A percentile compares a stretch with the other conserved stretches of the same genome.
Evolutionary conservation across 2,888 invertebrate genomes (phyloP).

Genomic region (Trissoscelio sp.): DNA sequence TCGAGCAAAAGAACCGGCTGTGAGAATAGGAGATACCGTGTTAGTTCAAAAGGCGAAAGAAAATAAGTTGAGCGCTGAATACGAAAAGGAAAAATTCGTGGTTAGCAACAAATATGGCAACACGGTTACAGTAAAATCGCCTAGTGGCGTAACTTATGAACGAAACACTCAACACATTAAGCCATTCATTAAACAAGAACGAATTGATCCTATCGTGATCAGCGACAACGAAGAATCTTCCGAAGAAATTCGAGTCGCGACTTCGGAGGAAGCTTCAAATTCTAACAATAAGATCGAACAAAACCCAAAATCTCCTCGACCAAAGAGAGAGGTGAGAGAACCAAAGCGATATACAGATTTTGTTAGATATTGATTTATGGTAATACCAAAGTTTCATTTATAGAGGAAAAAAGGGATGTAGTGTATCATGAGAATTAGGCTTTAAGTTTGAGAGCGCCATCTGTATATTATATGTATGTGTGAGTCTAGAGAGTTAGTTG

Average conservation of each 20-base stretch:
- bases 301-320: constrained; percentile 8
- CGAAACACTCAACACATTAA: constrained; percentile 18
- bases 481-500: too few relatives aligned
- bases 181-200: constrained; percentile 8
- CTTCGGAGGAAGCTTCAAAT: constrained; percentile 7
- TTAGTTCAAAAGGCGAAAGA: constrained; percentile 32
- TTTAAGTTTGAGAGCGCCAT: too few relatives aligned
- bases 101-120: constrained; percentile 23
- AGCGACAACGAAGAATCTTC: constrained; percentile 9
- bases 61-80: constrained; percentile 45
- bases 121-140: constrained; percentile 31
- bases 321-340: constrained; percentile 13
- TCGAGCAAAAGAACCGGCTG: constrained; percentile 8
- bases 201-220: constrained; percentile 14
- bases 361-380: constrained; percentile 4
- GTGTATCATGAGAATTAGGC: too few relatives aligned
- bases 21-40: constrained; percentile 50
- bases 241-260: not conserved
- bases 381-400: too few relatives aligned
- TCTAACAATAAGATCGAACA: constrained; percentile 10
- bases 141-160: constrained; percentile 22
- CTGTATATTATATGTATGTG: too few relatives aligned
- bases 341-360: constrained; percentile 15
- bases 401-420: too few relatives aligned
- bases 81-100: constrained; percentile 11